Base-by-base conservation (phyloP, 2,113 vertebrate species). In the Lanius collurio region DNA sequence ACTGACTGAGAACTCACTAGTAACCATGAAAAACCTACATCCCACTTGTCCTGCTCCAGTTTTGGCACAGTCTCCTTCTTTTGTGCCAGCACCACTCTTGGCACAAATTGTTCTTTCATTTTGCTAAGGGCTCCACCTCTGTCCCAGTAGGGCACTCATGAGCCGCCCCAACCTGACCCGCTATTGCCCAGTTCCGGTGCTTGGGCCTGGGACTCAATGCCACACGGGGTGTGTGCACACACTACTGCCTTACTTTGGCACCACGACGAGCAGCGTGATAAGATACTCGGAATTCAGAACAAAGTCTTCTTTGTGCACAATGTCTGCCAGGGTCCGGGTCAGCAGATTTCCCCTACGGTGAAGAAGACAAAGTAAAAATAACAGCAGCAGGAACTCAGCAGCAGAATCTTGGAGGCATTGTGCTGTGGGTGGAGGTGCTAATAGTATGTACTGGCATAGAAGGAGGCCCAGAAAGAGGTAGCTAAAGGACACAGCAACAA, bases 221-320 rank as follows among this genome's bases (percentile, higher is more conserved):
- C 76, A 30, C 39, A 2, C 0, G 1, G 26, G 70, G 41, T 4
- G 2, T 5, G 46, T 13, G 41, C 67, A 42, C 3, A 4, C 37
- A 12, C 33, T 69, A 16, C 17, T 81, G 59, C 94, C 99, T 97
- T 94, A 99, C 99, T 99, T 99, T 97, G 97, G 97, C 56, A 99
- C 99, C 41, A 99, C 98, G 10, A 99, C 99, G 50, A 99, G 97
- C 10, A 99, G 98, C 0, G 99, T 99, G 93, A 99, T 98, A 64
- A 99, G 99, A 90, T 99, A 99, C 95, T 99, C 99, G 0, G 99
- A 99, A 89, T 98, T 97, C 94, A 99, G 94, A 84, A 99, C 99
- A 53, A 99, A 98, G 96, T 99, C 99, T 37, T 99, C 99, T 95
- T 98, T 99, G 96, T 96, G 98, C 81, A 99, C 98, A 4, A 99